Evolutionary conservation across 2,888 invertebrate species (phyloP).

Genomic region (Vandiemenella viatica): DNA sequence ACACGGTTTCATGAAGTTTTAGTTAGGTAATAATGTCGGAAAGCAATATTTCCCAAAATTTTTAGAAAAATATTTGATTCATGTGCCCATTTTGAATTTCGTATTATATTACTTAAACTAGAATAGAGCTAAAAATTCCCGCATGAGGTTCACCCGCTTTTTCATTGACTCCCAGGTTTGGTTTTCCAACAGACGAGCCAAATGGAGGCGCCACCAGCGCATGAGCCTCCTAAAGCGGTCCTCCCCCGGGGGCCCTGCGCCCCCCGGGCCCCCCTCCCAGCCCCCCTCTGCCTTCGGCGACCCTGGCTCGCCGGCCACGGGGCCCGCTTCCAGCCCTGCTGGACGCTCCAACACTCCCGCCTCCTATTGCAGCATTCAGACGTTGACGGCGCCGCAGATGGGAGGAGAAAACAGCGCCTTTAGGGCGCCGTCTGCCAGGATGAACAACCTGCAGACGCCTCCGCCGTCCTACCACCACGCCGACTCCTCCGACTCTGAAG

Average conservation of each 20-base stretch:
- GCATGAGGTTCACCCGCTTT: no score
- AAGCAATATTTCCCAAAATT: no score
- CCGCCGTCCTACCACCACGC: slow-evolving; percentile 28
- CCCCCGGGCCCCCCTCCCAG: slow-evolving; percentile 6
- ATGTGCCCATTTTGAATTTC: no score
- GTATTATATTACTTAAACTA: no score
- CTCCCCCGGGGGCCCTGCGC: slow-evolving; percentile 23
- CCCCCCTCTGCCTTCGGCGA: slow-evolving; percentile 3
- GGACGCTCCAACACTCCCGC: slow-evolving; percentile 28
- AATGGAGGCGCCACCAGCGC: slow-evolving; percentile 93
- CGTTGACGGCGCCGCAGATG: slow-evolving; percentile 45
- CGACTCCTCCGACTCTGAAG: slow-evolving; percentile 49
- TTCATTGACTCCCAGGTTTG: slow-evolving; percentile 78
- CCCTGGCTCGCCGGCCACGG: slow-evolving; percentile 27
- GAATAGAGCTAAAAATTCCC: no score
- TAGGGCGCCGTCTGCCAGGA: slow-evolving; percentile 30
- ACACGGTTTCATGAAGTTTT: no score
- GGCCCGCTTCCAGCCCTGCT: slow-evolving; percentile 26
- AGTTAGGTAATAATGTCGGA: no score
- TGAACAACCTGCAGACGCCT: slow-evolving; percentile 23
- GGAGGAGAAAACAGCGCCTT: slow-evolving; percentile 86
- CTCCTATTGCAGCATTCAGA: slow-evolving; percentile 25
- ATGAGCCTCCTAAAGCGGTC: slow-evolving; percentile 78
- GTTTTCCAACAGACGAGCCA: slow-evolving; percentile 99
- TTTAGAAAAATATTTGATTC: no score